Conservation (phyloP, 2,888 invertebrate genomes). For the Sminthurides aquaticus region DNA sequence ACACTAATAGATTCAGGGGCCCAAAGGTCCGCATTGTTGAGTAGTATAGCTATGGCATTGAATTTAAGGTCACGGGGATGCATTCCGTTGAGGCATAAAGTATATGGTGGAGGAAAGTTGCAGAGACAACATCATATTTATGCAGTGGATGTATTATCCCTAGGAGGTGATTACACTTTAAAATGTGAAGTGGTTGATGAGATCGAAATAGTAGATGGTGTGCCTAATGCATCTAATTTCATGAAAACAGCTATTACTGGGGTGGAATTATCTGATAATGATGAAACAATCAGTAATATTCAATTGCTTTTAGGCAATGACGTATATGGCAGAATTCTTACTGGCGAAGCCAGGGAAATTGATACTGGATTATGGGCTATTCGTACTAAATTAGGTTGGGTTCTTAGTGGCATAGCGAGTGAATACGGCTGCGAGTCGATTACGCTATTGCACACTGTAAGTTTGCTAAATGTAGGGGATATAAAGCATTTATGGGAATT, state of each 20-base stretch:
- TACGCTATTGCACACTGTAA: not conserved
- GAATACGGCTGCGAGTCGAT: not conserved
- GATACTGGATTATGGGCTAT: not conserved
- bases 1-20: not conserved
- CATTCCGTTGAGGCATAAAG: not conserved
- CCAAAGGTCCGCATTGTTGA: not conserved
- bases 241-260: too few relatives aligned
- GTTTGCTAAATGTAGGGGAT: not conserved
- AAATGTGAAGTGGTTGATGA: not conserved
- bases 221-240: too few relatives aligned
- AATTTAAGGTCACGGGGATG: not conserved
- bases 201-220: not conserved
- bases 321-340: not conserved
- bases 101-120: not conserved
- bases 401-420: not conserved
- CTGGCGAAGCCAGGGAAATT: not conserved
- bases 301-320: not conserved
- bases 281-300: too few relatives aligned
- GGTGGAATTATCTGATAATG: too few relatives aligned
- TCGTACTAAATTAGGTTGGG: not conserved
- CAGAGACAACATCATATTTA: too few relatives aligned
- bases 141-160: too few relatives aligned
- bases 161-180: not conserved
- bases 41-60: not conserved
- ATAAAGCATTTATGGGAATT: slow-evolving; percentile 20